Evolutionary conservation across 2,797 vertebrate genomes (phyloP), one percentile per base, ranked within the genome.

Genomic region (Heterohyrax brucei): DNA sequence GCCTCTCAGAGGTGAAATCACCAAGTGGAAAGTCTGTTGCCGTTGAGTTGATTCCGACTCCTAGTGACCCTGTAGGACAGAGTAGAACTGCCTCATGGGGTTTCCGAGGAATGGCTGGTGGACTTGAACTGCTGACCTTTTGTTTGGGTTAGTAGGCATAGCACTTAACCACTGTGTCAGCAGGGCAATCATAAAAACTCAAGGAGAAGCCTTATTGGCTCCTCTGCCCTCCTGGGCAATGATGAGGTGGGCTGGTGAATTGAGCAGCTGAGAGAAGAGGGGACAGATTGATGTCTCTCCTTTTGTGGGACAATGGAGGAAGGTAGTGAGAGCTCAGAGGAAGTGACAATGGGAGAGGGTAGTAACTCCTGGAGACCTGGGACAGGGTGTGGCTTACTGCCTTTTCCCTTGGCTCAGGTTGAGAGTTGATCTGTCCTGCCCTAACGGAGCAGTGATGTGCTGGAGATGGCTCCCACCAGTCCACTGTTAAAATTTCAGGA

Each of bases 401-500:
- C 66, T 16, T 81, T 26, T 81, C 86, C 19, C 68, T 77, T 50
- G 81, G 62, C 44, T 75, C 85, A 19, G 75, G 28, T 0, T 48
- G 53, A 46, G 77, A 80, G 22, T 16, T 66, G 30, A 13, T 64
- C 59, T 64, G 22, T 66, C 30, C 66, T 39, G 39, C 39, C 39
- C 39, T 39, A 39, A 39, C 39, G 39, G 48, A 66, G n/a, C 10
- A 5, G 66, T 78, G 28, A 3, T 70, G 0, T 87, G 62, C 44
- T 85, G 66, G 10, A 22, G 3, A 50, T 80, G 84, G 62, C 61
- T 81, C 16, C 75, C 75, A 14, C 62, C 22, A 7, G 66, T 9
- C 30, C 3, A 10, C 3, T 82, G 16, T 79, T 90, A 89, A 95
- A 16, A 80, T 75, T 89, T 82, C 59, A 82, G 85, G 21, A 92